These are phyloP conservation scores for Petaurus breviceps DNA, from an alignment of 2,113 vertebrate genomes.

Conservation along the genomic window DNA sequence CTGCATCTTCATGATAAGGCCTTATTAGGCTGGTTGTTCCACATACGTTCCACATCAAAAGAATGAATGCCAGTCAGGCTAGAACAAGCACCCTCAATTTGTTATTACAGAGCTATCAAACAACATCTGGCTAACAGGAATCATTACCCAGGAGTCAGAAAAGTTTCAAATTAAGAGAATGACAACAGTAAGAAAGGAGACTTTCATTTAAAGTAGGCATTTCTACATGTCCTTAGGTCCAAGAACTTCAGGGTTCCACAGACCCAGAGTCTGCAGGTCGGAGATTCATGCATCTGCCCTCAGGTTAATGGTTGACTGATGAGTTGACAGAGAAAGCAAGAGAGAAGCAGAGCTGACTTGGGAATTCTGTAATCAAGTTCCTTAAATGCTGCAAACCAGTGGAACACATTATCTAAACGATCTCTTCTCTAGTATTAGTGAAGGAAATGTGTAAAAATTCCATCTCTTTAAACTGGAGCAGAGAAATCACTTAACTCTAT, in stretches of 20 bases:
- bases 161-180: conserved; percentile 44
- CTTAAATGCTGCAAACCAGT: neutral
- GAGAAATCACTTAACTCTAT: neutral
- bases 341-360: neutral
- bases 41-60: no score
- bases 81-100: conserved; percentile 66
- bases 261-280: conserved; percentile 12
- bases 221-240: conserved; percentile 15
- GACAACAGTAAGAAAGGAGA: conserved; percentile 32
- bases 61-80: conserved; percentile 60
- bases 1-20: conserved; percentile 79
- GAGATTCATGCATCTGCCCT: neutral
- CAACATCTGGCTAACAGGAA: conserved; percentile 80
- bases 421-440: neutral
- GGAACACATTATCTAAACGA: neutral
- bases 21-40: conserved; percentile 77
- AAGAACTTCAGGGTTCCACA: conserved; percentile 31
- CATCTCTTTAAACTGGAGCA: conserved; percentile 17
- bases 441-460: conserved; percentile 3
- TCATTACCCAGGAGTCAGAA: conserved; percentile 34
- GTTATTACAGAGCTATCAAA: conserved; percentile 74
- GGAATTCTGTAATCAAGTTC: neutral
- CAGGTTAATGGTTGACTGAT: conserved; percentile 14
- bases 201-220: conserved; percentile 25
- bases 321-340: conserved; percentile 11